These are phyloP conservation scores for Phalloptychus januarius DNA, from an alignment of 2,797 vertebrate genomes.

Conservation along the genomic window DNA sequence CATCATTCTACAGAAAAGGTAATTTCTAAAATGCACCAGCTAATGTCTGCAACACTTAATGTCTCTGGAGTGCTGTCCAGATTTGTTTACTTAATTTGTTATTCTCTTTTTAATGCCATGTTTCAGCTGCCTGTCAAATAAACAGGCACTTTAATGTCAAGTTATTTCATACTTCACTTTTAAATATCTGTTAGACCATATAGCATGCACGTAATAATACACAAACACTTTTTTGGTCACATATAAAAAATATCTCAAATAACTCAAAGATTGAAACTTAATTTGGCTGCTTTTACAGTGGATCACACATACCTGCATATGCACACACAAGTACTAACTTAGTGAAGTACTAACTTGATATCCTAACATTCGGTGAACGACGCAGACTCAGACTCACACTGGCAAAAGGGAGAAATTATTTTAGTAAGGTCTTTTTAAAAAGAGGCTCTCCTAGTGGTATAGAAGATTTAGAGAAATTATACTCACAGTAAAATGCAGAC, in stretches of 20 bases:
- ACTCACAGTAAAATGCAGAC: not conserved
- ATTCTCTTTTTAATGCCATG: not conserved
- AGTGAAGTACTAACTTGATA: not conserved
- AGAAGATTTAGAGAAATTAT: not conserved
- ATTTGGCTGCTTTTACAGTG: constrained; percentile 25
- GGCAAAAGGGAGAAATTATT: not conserved
- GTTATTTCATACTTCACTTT: not conserved
- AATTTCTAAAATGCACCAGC: not conserved
- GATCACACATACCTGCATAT: constrained; percentile 8
- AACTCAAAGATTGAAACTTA: constrained; percentile 5
- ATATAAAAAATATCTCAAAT: not conserved
- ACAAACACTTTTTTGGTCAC: not conserved
- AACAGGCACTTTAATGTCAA: not conserved
- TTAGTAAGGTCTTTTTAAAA: not conserved
- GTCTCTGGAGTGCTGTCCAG: not conserved
- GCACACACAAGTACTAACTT: too few relatives aligned
- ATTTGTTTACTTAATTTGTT: not conserved
- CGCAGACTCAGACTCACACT: not conserved
- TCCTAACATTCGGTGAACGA: not conserved
- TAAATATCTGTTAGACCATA: not conserved
- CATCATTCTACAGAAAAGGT: not conserved
- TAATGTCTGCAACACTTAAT: constrained; percentile 7
- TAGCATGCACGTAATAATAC: constrained; percentile 10
- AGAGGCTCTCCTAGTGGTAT: not conserved
- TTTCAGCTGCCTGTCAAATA: not conserved